Evolutionary conservation across 2,797 vertebrate species (phyloP).

Genomic region (Gymnothorax reevesii): DNA sequence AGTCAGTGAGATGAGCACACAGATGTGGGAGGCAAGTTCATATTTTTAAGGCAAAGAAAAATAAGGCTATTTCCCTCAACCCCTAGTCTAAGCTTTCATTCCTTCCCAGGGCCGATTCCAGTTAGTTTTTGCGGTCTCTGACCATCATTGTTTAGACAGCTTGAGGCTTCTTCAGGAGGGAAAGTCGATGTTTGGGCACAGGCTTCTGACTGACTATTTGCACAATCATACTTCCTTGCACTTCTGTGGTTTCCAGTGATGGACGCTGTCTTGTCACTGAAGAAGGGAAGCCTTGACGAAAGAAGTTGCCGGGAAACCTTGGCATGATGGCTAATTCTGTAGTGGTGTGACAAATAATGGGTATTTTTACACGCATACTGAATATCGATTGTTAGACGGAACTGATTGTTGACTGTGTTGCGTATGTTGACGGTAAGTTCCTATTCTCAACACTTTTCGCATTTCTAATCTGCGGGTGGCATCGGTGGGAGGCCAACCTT

Average conservation of each 20-base stretch:
- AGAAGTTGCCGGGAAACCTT: background rate
- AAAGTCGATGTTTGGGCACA: conserved; percentile 74
- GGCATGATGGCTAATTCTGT: background rate
- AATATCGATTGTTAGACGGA: background rate
- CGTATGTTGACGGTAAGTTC: background rate
- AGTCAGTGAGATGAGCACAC: conserved; percentile 75
- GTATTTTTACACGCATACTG: background rate
- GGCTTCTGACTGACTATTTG: conserved; percentile 57
- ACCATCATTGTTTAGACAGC: conserved; percentile 86
- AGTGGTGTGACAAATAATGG: background rate
- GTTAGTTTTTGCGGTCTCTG: conserved; percentile 75
- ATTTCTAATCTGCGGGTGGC: background rate
- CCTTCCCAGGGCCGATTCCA: conserved; percentile 86
- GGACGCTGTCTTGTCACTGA: background rate
- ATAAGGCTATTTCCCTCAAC: conserved; percentile 73
- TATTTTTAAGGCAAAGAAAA: conserved; percentile 77
- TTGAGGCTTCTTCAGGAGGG: conserved; percentile 80
- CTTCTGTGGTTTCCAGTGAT: background rate
- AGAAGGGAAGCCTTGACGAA: background rate
- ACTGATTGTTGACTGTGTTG: background rate
- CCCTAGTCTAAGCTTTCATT: conserved; percentile 63
- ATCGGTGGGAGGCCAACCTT: conserved; percentile 2
- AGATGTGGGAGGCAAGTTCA: conserved; percentile 74
- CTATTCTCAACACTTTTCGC: background rate
- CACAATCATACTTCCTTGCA: conserved; percentile 40